These are phyloP conservation scores for honey bee (Apis mellifera) DNA, from an alignment of 1,140 invertebrate species.

Conservation along the genomic window Amel_HAv3.1 CM009936.2:16515501-16516000, in stretches of 20 bases:
- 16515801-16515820: no score
- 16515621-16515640: background rate
- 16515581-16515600: conserved; percentile 24
- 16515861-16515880: background rate
- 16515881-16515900: conserved; percentile 24
- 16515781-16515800: background rate
- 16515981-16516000: conserved; percentile 84
- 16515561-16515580: conserved; percentile 63
- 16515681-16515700: conserved; percentile 12
- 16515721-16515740: background rate
- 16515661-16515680: conserved; percentile 25
- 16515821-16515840: no score
- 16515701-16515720: no score
- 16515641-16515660: background rate
- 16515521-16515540: conserved; percentile 48
- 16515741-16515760: background rate
- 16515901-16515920: conserved; percentile 38
- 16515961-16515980: conserved; percentile 84
- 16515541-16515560: conserved; percentile 44
- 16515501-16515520: background rate
- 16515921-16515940: conserved; percentile 3
- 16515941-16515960: conserved; percentile 51
- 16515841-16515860: no score
- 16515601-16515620: background rate
- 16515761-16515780: no score